phyloP scores from a whole-genome alignment of 2,888 invertebrate genomes.

The Phalangium opilio region DNA sequence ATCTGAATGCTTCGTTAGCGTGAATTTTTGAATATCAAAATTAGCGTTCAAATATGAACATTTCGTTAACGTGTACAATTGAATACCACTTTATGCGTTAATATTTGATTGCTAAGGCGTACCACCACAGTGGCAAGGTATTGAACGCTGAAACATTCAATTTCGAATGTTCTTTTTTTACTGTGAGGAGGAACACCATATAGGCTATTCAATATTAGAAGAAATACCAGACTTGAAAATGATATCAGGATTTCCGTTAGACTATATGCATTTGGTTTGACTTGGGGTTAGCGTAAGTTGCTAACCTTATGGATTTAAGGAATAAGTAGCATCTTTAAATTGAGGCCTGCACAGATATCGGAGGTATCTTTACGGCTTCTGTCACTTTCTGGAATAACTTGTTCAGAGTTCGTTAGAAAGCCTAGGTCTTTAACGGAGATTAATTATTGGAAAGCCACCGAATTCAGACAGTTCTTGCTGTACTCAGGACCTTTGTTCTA shows the following conservation, averaged over 20 bases:
- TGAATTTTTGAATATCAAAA: too few species aligned
- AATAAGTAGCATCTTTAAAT: too few species aligned
- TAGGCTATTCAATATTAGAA: constrained; percentile 17
- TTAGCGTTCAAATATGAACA: too few species aligned
- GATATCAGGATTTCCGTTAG: constrained; percentile 23
- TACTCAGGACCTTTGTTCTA: constrained; percentile 23
- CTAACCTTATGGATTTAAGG: constrained; percentile 23
- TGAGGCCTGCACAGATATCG: too few species aligned
- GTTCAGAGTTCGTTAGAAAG: constrained; percentile 22
- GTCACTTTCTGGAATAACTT: not conserved
- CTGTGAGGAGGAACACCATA: constrained; percentile 21
- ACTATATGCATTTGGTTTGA: constrained; percentile 26
- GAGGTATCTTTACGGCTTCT: too few species aligned
- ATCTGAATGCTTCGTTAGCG: too few species aligned
- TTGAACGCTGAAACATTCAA: too few species aligned
- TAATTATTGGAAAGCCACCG: constrained; percentile 24
- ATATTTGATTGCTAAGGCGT: too few species aligned
- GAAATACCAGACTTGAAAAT: constrained; percentile 8
- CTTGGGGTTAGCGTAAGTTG: constrained; percentile 24
- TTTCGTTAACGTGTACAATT: too few species aligned
- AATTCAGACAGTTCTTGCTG: constrained; percentile 22
- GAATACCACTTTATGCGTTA: too few species aligned
- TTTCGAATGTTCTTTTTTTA: too few species aligned
- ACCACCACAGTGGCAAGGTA: too few species aligned
- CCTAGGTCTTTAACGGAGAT: constrained; percentile 21